Percentiles rank a stretch among this genome's conserved stretches.
Conservation (phyloP, 2,888 invertebrate species). For the Aphodius sticticus region DNA sequence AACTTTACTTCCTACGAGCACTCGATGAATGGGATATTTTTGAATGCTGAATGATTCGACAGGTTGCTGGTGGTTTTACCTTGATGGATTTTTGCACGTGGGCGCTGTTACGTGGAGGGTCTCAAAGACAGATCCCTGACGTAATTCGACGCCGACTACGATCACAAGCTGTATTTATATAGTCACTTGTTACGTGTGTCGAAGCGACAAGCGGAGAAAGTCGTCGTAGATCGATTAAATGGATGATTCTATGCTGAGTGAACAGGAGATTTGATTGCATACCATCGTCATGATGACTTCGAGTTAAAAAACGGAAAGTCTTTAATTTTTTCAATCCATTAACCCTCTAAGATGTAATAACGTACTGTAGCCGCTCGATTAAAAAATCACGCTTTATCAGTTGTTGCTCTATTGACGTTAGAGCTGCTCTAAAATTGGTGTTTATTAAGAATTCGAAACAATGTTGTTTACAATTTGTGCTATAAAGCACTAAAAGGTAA, state of each 20-base stretch:
- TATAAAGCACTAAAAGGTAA: too few relatives aligned
- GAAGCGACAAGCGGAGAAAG: neutral
- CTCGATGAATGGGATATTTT: neutral
- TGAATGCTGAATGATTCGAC: neutral
- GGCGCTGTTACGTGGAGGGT: constrained; percentile 4
- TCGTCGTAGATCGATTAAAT: constrained; percentile 4
- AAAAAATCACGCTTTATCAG: neutral
- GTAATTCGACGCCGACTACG: constrained; percentile 4
- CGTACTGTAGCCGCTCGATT: neutral
- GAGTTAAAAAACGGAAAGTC: neutral
- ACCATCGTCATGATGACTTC: neutral
- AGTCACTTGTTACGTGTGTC: constrained; percentile 4
- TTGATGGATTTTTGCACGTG: constrained; percentile 4
- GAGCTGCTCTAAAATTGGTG: too few relatives aligned
- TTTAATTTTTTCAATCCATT: neutral
- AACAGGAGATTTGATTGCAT: constrained; percentile 4
- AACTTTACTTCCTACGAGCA: constrained; percentile 34
- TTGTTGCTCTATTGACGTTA: too few relatives aligned
- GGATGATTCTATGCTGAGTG: neutral
- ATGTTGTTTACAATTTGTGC: too few relatives aligned
- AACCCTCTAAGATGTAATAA: neutral
- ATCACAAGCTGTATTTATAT: neutral
- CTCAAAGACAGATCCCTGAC: neutral
- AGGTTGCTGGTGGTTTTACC: neutral
- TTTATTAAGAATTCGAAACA: too few relatives aligned